Base-by-base conservation (phyloP, 2,888 invertebrate genomes). In the Athalia rosae region DNA sequence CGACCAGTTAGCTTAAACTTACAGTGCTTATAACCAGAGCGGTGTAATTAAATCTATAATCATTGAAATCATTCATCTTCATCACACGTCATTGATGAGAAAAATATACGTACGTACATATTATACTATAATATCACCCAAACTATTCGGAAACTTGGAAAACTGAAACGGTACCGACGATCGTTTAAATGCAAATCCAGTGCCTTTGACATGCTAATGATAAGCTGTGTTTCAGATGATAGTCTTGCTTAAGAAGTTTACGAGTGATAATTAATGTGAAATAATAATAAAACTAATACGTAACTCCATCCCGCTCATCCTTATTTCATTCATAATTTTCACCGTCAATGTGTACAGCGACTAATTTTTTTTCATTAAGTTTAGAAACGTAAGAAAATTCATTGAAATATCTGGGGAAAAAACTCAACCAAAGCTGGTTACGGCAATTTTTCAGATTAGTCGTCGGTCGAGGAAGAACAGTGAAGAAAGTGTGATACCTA, bases 401-500 rank as follows among this genome's bases (percentile, higher is more conserved):
- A 8, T 28, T 28, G 28, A 28, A 28, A 28, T 28, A 28, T 28
- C 28, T 28, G 28, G 28, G n/a, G 45, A 58, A 47, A 62, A 61
- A 74, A 41, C 74, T 74, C 74, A 62, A 74, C 62, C 74, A 74
- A 74, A 50, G 74, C 74, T 74, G 74, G 62, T 47, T 48, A 74
- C 74, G 74, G 74, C 71, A 74, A 74, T 79, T 83, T 86, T 87
- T 83, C 87, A 87, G 87, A 86, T 84, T 74, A 85, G 83, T 79
- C 87, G 85, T 85, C 82, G 85, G 80, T 86, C 88, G 81, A 86
- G 81, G 82, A 86, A 84, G 84, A 87, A 83, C 85, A 82, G 84
- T 80, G 88, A 88, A 81, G 88, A 87, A 81, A 86, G 82, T 82
- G 83, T 86, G 81, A 87, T 87, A 84, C 86, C 88, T 28, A 28